A percentile compares a stretch with the other conserved stretches of the same genome.
phyloP scores from a whole-genome alignment of 2,888 invertebrate species.

The Plemyria rubiginata region DNA sequence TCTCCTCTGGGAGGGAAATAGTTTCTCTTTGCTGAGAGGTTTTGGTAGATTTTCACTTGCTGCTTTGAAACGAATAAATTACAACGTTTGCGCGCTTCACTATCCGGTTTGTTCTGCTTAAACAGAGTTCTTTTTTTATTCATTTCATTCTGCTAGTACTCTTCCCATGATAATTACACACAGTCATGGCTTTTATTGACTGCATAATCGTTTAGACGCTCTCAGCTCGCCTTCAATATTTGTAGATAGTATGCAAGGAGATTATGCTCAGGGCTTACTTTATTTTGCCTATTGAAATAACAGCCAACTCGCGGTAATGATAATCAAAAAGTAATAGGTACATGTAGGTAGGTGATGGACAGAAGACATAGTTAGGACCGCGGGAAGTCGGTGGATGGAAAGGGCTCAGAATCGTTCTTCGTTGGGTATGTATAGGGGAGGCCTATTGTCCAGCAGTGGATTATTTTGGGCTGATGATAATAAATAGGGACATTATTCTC shows the following conservation, averaged over 20 bases:
- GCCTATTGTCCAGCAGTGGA: too few relatives aligned
- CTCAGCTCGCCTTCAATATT: neutral
- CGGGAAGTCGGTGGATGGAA: too few relatives aligned
- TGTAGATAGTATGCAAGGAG: neutral
- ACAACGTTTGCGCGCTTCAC: conserved; percentile 56
- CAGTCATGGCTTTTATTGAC: neutral
- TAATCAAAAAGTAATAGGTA: too few relatives aligned
- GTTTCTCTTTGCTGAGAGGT: conserved; percentile 48
- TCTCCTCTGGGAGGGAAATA: conserved; percentile 55
- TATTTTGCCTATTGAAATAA: too few relatives aligned
- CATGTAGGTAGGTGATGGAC: too few relatives aligned
- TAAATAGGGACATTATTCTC: too few relatives aligned
- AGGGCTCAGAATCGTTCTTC: too few relatives aligned
- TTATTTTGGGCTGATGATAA: too few relatives aligned
- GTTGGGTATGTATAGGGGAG: too few relatives aligned
- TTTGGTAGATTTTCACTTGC: conserved; percentile 60
- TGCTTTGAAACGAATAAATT: conserved; percentile 66
- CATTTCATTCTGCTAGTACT: conserved; percentile 6
- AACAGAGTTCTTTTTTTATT: conserved; percentile 15
- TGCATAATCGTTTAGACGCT: neutral
- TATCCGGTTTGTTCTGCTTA: conserved; percentile 22
- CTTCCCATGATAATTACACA: neutral
- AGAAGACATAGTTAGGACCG: too few relatives aligned
- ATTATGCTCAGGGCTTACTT: neutral
- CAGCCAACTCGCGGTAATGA: too few relatives aligned